Percentiles rank a stretch among this genome's conserved stretches.
Conservation (phyloP, 2,113 vertebrate genomes). For the Poecilia latipinna region DNA sequence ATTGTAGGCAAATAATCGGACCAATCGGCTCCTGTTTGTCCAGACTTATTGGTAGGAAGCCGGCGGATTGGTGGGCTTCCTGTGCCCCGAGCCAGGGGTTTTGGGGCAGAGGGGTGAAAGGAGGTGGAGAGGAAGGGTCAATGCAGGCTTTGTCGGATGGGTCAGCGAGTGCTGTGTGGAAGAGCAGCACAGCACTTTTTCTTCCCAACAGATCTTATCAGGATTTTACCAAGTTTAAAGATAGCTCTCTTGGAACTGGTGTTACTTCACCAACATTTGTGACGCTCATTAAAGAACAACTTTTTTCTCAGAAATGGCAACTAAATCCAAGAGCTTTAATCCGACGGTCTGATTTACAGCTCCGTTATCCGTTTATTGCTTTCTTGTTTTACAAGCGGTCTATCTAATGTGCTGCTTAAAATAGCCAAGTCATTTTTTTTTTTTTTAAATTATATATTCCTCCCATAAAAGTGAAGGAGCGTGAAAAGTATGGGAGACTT, state of each 20-base stretch:
- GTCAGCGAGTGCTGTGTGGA: slow-evolving; percentile 54
- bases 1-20: slow-evolving; percentile 73
- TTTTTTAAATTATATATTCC: accelerated
- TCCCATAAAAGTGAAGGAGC: not conserved
- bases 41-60: slow-evolving; percentile 68
- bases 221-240: not conserved
- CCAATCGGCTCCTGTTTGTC: slow-evolving; percentile 70
- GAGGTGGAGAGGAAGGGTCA: slow-evolving; percentile 59
- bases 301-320: not conserved
- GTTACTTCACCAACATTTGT: not conserved
- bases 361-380: not conserved
- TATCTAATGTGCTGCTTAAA: not conserved
- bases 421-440: not conserved
- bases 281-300: not conserved
- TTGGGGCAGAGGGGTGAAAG: too few species aligned
- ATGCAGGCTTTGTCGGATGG: slow-evolving; percentile 82
- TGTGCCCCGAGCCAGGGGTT: slow-evolving; percentile 44
- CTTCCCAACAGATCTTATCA: not conserved
- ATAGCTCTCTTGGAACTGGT: not conserved
- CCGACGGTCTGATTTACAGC: not conserved
- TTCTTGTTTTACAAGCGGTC: not conserved
- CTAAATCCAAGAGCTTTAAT: not conserved
- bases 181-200: not conserved
- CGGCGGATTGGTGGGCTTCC: slow-evolving; percentile 67
- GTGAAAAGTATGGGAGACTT: not conserved